These are phyloP conservation scores for Mastomys natalensis DNA, from an alignment of 2,113 vertebrate genomes.

Conservation along the genomic window DNA sequence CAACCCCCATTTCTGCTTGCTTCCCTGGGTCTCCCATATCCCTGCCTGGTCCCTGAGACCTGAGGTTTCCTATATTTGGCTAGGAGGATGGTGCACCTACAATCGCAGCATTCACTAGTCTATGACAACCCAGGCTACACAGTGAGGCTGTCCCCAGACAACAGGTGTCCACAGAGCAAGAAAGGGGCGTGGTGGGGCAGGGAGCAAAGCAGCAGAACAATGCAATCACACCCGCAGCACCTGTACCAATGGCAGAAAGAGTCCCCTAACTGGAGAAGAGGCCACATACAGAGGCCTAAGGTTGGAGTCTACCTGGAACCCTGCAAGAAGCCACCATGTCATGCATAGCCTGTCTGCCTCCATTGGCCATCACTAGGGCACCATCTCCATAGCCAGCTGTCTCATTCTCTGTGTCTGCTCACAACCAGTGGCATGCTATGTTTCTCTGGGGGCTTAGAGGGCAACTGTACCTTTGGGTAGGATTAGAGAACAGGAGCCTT, in stretches of 20 bases:
- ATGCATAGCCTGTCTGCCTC: no score
- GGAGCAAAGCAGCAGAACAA: not conserved
- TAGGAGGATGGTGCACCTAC: no score
- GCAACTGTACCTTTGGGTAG: not conserved
- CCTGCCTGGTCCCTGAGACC: no score
- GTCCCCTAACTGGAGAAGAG: no score
- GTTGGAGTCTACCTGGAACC: not conserved
- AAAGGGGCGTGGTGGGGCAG: not conserved
- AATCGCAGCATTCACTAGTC: not conserved
- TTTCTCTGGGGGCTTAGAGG: not conserved
- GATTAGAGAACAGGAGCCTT: not conserved
- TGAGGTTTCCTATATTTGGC: not conserved
- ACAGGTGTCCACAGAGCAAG: not conserved
- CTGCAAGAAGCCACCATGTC: not conserved
- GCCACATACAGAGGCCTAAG: fast-evolving
- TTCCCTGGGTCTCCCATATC: not conserved
- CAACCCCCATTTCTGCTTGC: not conserved
- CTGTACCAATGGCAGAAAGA: not conserved
- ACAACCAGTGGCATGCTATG: no score
- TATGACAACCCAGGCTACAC: not conserved
- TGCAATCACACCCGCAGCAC: not conserved
- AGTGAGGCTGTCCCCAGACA: not conserved
- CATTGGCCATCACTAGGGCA: not conserved
- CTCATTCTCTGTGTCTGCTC: not conserved
- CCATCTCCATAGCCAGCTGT: not conserved